Conservation (phyloP, 1,140 invertebrate species). For the Ooceraea biroi region DNA sequence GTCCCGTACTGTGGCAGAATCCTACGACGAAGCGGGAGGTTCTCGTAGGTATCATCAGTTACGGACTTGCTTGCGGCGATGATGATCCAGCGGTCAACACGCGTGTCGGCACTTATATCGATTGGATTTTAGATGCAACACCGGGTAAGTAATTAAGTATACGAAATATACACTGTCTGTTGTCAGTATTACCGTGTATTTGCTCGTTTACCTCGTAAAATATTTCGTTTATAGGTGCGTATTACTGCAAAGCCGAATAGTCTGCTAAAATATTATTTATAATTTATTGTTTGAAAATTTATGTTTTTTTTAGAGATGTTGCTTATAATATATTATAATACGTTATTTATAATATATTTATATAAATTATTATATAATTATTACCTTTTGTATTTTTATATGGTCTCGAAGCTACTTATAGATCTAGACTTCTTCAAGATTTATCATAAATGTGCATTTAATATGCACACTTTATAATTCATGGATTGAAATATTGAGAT, state of each 20-base stretch:
- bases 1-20: constrained; percentile 88
- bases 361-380: not conserved
- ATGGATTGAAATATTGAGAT: not conserved
- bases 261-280: constrained; percentile 5
- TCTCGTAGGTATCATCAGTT: constrained; percentile 87
- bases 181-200: not conserved
- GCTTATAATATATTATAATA: not conserved
- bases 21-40: constrained; percentile 82
- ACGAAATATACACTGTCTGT: not conserved
- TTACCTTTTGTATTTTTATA: not conserved
- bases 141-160: constrained; percentile 79
- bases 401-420: not conserved
- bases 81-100: constrained; percentile 86
- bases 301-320: not conserved
- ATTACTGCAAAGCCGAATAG: constrained; percentile 63
- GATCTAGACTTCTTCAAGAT: not conserved
- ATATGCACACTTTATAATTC: not conserved
- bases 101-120: constrained; percentile 84
- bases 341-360: not conserved
- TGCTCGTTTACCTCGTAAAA: not conserved
- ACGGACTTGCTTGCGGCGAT: constrained; percentile 86
- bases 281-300: constrained; percentile 5
- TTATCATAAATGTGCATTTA: not conserved
- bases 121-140: constrained; percentile 86
- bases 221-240: constrained; percentile 49